Conservation (phyloP, 2,113 vertebrate genomes). For the Tragulus kanchil region DNA sequence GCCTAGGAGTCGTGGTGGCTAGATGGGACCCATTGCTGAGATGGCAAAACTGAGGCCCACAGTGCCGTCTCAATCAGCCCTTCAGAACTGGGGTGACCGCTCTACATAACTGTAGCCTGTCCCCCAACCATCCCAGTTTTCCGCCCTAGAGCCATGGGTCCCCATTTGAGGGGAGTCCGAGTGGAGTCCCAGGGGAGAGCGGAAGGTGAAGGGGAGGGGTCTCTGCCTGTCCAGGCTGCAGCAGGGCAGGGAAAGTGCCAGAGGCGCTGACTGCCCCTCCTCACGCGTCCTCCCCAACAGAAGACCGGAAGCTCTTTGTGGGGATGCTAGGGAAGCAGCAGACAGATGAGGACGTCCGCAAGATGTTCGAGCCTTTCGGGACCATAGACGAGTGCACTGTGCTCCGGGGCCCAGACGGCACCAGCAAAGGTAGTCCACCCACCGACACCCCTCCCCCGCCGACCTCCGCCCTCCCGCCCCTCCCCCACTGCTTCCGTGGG, state of each 20-base stretch:
- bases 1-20: background rate
- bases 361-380: constrained; percentile 96
- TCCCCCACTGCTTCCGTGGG: background rate
- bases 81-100: background rate
- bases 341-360: constrained; percentile 95
- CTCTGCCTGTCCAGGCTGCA: background rate
- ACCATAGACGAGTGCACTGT: constrained; percentile 96
- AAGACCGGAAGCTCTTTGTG: constrained; percentile 97
- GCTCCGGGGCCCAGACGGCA: constrained; percentile 94
- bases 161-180: background rate
- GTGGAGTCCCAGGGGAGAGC: background rate
- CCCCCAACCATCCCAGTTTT: background rate
- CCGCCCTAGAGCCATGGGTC: background rate
- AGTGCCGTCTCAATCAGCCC: background rate
- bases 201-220: background rate
- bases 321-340: constrained; percentile 98
- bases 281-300: constrained; percentile 81
- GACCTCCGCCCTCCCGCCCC: background rate
- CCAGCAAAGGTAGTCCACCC: constrained; percentile 92
- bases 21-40: background rate
- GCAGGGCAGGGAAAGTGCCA: background rate
- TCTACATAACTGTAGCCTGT: background rate
- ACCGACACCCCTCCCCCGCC: accelerated
- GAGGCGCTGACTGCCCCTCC: background rate
- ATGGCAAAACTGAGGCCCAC: background rate